Evolutionary conservation across 2,888 invertebrate genomes (phyloP), one percentile per base, ranked within the genome.

Genomic region (Trilocha varians): DNA sequence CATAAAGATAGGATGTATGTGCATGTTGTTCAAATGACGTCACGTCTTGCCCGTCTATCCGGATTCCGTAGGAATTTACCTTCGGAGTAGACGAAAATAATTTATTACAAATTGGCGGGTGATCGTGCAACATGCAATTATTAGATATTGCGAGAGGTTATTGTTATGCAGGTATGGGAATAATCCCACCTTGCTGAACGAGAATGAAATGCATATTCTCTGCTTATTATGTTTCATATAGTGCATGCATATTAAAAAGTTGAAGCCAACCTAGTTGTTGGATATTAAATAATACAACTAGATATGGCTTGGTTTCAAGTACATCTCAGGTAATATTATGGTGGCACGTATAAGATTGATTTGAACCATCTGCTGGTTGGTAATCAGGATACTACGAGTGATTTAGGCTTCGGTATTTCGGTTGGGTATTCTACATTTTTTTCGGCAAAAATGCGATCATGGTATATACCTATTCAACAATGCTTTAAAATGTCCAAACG

Each of bases 1-100:
- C 58, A 50, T 50, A 50, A 53, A 57, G 60, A 61, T 61, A 52
- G 48, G 48, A 45, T 51, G 59, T 54, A 55, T 59, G 50, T 44
- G 46, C 44, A 52, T 49, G 48, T 39, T 47, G 39, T 34, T 40
- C 14, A 43, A 33, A 49, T 62, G 54, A 61, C 54, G 59, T 65
- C 62, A 65, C 49, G 52, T 59, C 58, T 62, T 57, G 57, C 40
- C 42, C 41, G 41, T 41, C 43, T 40, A 43, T 35, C 41, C 34
- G 38, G 42, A 42, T 25, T 44, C 39, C 35, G 13, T 38, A 39
- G 36, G 25, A 34, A 42, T 6, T 25, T 46, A 45, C 32, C 36
- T 39, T 36, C 36, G 33, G 36, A 36, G 36, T 17, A 34, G 34
- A 17, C 16, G 16, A 39, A 39, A 39, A 39, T 39, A 34, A 39